These are phyloP conservation scores for Magallana gigas DNA, from an alignment of 1,140 invertebrate genomes.

Conservation along the genomic window DNA sequence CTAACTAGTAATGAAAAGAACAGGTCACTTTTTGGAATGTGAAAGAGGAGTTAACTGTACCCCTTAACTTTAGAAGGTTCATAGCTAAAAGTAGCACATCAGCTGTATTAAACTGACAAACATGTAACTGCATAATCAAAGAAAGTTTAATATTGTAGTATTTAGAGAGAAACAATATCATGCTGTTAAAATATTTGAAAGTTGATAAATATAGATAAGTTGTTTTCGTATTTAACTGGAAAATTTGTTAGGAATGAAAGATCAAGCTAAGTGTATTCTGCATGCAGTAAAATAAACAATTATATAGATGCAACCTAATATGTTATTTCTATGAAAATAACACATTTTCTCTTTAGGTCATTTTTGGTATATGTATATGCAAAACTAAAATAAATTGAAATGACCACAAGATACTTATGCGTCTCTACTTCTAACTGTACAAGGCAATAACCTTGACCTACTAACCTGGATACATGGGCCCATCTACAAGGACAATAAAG, in stretches of 20 bases:
- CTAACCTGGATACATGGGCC: slow-evolving; percentile 68
- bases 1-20: too few relatives aligned
- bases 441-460: slow-evolving; percentile 41
- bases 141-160: too few relatives aligned
- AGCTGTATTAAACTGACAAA: too few relatives aligned
- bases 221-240: background rate
- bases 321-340: background rate
- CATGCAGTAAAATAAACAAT: background rate
- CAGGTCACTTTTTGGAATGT: too few relatives aligned
- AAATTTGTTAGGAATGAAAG: background rate
- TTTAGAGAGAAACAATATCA: too few relatives aligned
- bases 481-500: slow-evolving; percentile 60
- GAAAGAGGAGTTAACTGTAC: too few relatives aligned
- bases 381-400: background rate
- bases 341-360: slow-evolving; percentile 27
- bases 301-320: slow-evolving; percentile 4
- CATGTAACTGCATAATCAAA: too few relatives aligned
- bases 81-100: too few relatives aligned
- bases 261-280: background rate
- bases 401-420: slow-evolving; percentile 34
- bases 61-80: too few relatives aligned
- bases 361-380: background rate
- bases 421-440: slow-evolving; percentile 16
- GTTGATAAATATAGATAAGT: too few relatives aligned
- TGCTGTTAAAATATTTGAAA: too few relatives aligned